Conservation (phyloP, 2,888 invertebrate genomes). For the Cyclophora punctaria region DNA sequence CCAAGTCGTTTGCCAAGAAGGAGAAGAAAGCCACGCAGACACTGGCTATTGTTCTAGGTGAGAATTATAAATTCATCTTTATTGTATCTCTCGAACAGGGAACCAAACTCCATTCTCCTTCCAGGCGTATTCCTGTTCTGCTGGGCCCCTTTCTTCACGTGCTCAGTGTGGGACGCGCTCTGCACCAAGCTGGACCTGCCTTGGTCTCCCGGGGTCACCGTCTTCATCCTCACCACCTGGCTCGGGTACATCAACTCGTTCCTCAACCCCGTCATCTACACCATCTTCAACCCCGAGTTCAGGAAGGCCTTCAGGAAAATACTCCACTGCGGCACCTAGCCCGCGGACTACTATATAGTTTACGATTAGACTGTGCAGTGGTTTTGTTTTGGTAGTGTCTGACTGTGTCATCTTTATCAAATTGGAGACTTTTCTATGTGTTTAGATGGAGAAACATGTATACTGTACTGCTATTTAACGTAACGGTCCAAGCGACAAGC, state of each 20-base stretch:
- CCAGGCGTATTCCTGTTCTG: slow-evolving; percentile 97
- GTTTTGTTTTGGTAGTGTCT: too few relatives aligned
- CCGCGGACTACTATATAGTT: slow-evolving; percentile 56
- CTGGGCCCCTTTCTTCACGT: slow-evolving; percentile 99
- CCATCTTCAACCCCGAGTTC: slow-evolving; percentile 97
- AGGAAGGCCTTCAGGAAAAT: slow-evolving; percentile 97
- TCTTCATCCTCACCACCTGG: slow-evolving; percentile 97
- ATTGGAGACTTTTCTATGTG: too few relatives aligned
- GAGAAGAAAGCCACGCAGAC: slow-evolving; percentile 99
- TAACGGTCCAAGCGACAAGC: too few relatives aligned
- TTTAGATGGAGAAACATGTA: too few relatives aligned
- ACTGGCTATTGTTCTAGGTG: slow-evolving; percentile 97
- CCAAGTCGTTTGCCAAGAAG: slow-evolving; percentile 94
- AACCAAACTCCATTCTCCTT: slow-evolving; percentile 28
- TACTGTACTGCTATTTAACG: too few relatives aligned
- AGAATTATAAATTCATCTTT: too few relatives aligned
- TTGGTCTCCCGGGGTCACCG: slow-evolving; percentile 89
- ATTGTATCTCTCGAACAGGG: too few relatives aligned
- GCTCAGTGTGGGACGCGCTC: slow-evolving; percentile 97
- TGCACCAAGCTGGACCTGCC: slow-evolving; percentile 88
- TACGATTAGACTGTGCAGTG: slow-evolving; percentile 26
- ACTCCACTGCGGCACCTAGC: slow-evolving; percentile 80
- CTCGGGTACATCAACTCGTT: slow-evolving; percentile 97
- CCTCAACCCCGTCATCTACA: slow-evolving; percentile 94
- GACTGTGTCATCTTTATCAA: too few relatives aligned